Conservation (phyloP, 2,888 invertebrate species). For the Lasioglossum oenotherae region DNA sequence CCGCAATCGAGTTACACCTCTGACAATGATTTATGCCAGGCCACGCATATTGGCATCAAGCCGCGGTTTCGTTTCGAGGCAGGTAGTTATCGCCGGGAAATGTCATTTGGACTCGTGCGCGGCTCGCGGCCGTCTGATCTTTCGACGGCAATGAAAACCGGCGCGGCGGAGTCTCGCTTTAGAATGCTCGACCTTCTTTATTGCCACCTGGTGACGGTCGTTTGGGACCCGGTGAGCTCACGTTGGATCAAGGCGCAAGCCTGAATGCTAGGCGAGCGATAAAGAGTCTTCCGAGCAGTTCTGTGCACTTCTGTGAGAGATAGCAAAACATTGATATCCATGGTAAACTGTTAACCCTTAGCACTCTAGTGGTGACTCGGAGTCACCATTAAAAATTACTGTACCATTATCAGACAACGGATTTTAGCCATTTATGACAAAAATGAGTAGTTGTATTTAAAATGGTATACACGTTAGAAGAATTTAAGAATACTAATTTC, state of each 20-base stretch:
- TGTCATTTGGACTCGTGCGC: constrained; percentile 1
- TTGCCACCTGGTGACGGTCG: constrained; percentile 4
- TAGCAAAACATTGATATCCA: no score
- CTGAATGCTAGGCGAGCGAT: neutral
- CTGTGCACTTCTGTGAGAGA: neutral
- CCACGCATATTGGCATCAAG: constrained; percentile 56
- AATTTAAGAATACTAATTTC: no score
- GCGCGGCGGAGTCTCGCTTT: neutral
- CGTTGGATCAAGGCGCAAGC: neutral
- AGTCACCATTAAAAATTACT: no score
- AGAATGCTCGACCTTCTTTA: neutral
- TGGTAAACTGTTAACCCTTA: no score
- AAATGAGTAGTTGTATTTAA: no score
- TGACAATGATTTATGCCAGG: constrained; percentile 63
- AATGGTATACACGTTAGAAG: no score
- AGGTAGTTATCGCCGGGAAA: constrained; percentile 23
- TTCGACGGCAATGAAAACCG: constrained; percentile 10
- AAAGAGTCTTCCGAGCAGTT: neutral
- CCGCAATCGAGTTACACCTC: constrained; percentile 49
- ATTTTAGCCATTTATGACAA: no score
- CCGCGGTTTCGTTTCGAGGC: constrained; percentile 38
- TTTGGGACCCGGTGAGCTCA: neutral
- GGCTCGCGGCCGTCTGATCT: neutral
- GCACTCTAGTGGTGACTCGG: no score
- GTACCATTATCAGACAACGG: no score